These are phyloP conservation scores for Steinernema carpocapsae DNA, from an alignment of 2,888 invertebrate genomes.

Conservation along the genomic window DNA sequence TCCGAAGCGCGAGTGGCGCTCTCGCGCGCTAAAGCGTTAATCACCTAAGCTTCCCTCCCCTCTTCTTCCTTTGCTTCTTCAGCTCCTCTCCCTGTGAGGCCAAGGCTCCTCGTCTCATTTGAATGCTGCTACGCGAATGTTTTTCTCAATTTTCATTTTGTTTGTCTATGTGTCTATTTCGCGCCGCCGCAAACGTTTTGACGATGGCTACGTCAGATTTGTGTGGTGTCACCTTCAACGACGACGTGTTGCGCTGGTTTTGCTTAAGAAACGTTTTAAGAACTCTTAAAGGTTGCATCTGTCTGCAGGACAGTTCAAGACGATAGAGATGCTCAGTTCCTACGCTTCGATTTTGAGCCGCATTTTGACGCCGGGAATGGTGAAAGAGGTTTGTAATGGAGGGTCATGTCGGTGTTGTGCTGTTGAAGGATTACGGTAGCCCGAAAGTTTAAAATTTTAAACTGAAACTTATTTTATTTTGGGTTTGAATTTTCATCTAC, in stretches of 20 bases:
- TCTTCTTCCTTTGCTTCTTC: not conserved
- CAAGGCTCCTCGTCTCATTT: constrained; percentile 9
- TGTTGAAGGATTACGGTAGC: no score
- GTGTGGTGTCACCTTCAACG: no score
- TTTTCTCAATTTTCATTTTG: constrained; percentile 29
- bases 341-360: constrained; percentile 11
- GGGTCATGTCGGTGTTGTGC: no score
- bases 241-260: no score
- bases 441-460: no score
- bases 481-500: no score
- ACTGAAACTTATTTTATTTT: no score
- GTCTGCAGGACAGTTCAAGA: no score
- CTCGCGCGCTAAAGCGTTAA: constrained; percentile 19
- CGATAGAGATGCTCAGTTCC: not conserved
- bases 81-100: not conserved
- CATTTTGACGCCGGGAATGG: not conserved
- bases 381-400: not conserved
- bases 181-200: constrained; percentile 2
- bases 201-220: not conserved
- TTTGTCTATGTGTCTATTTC: constrained; percentile 22
- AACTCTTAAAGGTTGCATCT: no score
- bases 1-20: not conserved
- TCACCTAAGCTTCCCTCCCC: constrained; percentile 13
- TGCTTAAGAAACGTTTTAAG: no score
- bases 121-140: constrained; percentile 17